Conservation (phyloP, 2,888 invertebrate genomes). For the Blera fallax region DNA sequence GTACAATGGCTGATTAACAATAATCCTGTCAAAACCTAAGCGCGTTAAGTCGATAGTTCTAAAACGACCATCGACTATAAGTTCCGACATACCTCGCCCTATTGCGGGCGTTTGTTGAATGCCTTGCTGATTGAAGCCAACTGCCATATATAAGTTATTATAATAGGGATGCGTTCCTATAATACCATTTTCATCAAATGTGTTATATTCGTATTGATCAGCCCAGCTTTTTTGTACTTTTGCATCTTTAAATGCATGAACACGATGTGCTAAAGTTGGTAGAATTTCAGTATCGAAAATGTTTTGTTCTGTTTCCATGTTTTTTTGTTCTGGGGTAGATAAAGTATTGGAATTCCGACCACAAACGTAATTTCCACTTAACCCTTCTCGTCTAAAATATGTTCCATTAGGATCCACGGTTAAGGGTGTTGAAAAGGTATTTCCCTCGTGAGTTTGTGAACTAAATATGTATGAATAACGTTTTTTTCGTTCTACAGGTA, state of each 20-base stretch:
- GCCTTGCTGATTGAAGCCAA: constrained; percentile 96
- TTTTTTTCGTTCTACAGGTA: constrained; percentile 95
- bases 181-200: constrained; percentile 94
- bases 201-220: constrained; percentile 95
- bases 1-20: constrained; percentile 84
- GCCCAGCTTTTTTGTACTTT: constrained; percentile 92
- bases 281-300: constrained; percentile 87
- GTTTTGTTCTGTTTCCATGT: constrained; percentile 87
- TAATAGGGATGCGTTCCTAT: constrained; percentile 94
- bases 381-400: constrained; percentile 91
- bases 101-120: constrained; percentile 96
- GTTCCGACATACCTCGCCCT: constrained; percentile 93
- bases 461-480: constrained; percentile 90
- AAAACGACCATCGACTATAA: constrained; percentile 90
- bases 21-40: constrained; percentile 90
- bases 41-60: constrained; percentile 90
- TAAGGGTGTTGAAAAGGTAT: constrained; percentile 91
- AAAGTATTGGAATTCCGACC: constrained; percentile 87
- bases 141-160: constrained; percentile 91
- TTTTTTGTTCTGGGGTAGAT: constrained; percentile 85
- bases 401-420: constrained; percentile 91
- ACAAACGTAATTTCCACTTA: constrained; percentile 90
- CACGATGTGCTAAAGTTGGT: constrained; percentile 89
- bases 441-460: constrained; percentile 85
- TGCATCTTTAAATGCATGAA: constrained; percentile 89